These are phyloP conservation scores for Hemaris fuciformis DNA, from an alignment of 2,888 invertebrate genomes.

Conservation along the genomic window DNA sequence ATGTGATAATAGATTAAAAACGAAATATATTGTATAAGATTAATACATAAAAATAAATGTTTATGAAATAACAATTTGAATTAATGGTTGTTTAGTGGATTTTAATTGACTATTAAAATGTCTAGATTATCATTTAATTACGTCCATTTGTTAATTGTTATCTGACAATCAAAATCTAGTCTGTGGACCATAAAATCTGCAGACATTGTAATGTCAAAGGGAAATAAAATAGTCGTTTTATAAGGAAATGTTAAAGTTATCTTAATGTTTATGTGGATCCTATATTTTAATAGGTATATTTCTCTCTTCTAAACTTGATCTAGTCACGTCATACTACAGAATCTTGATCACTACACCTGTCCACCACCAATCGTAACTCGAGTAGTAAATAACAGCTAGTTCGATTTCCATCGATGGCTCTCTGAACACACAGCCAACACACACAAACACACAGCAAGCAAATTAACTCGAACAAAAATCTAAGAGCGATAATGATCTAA, in stretches of 20 bases:
- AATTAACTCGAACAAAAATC: constrained; percentile 10
- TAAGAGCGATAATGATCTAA: constrained; percentile 8
- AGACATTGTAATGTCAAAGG: not conserved
- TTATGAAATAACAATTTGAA: not conserved
- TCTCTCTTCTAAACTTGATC: not conserved
- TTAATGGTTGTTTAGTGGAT: not conserved
- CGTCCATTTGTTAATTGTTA: constrained; percentile 9
- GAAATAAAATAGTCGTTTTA: not conserved
- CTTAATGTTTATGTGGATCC: not conserved
- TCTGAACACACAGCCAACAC: not conserved
- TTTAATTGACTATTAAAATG: constrained; percentile 4
- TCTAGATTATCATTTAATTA: constrained; percentile 7
- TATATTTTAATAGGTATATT: not conserved
- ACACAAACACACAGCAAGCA: constrained; percentile 6
- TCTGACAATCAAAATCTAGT: constrained; percentile 9
- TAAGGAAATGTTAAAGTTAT: not conserved
- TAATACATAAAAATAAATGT: not conserved
- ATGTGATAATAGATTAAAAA: not conserved
- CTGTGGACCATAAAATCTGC: not conserved
- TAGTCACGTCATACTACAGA: not conserved
- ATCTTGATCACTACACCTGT: not conserved
- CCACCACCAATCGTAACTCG: not conserved
- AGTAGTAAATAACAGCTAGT: not conserved
- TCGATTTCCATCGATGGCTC: not conserved
- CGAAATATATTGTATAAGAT: not conserved